These are phyloP conservation scores for Paguma larvata DNA, from an alignment of 2,797 vertebrate species.

Conservation along the genomic window DNA sequence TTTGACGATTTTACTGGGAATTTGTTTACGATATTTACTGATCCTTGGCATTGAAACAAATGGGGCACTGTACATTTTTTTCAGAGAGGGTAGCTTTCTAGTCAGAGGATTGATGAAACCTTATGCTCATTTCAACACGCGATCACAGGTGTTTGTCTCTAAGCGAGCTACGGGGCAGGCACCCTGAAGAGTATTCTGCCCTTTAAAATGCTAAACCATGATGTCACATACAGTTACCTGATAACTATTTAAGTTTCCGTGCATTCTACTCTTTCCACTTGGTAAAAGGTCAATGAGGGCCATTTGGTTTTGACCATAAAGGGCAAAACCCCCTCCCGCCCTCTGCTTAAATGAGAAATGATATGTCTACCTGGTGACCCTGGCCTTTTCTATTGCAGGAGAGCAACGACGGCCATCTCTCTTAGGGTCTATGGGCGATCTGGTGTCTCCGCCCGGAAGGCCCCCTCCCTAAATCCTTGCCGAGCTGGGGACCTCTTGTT, in stretches of 20 bases:
- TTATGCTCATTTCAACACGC: background rate
- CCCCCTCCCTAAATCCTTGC: background rate
- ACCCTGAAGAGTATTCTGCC: background rate
- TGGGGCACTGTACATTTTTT: background rate
- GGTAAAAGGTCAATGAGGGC: conserved; percentile 17
- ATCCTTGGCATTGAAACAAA: conserved; percentile 57
- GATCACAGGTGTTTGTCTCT: conserved; percentile 46
- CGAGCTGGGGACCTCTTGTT: background rate
- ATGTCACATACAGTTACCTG: background rate
- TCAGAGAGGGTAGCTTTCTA: background rate
- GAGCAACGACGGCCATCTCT: background rate
- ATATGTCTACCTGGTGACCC: background rate
- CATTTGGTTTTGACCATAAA: conserved; percentile 24
- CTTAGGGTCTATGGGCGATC: background rate
- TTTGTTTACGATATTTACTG: conserved; percentile 44
- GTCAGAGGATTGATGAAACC: background rate
- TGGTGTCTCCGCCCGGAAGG: background rate
- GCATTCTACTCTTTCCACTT: background rate
- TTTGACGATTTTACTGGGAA: conserved; percentile 56
- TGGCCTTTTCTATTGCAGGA: background rate
- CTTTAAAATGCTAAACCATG: conserved; percentile 4
- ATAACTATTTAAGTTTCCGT: background rate
- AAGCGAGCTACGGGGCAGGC: background rate
- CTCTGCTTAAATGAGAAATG: background rate
- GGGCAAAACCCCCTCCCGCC: background rate